Evolutionary conservation across 2,797 vertebrate species (phyloP), one percentile per base, ranked within the genome.

Genomic region (Crocidura indochinensis): DNA sequence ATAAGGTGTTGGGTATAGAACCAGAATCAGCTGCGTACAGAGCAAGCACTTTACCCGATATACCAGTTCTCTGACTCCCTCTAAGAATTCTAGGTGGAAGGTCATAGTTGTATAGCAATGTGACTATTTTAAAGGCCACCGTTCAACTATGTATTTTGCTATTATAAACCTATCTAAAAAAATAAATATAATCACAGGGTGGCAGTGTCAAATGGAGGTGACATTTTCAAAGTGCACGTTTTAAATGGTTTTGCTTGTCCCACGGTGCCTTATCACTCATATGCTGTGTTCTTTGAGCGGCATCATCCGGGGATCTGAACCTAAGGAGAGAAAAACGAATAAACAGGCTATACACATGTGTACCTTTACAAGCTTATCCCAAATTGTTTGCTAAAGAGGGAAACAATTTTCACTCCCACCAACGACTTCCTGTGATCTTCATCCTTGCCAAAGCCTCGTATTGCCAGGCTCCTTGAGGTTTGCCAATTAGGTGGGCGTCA

Each of bases 381-480:
- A 44, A 53, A 51, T 87, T 51, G 2, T 62, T 80, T 94, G 20
- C 71, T 44, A 68, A 80, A 84, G 44, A 77, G 84, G 29, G 44
- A 79, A 46, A 44, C 44, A 76, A 51, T 49, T 87, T 62, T 38
- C 14, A 31, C 14, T 79, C 51, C 72, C 75, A 51, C 8, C 29
- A 64, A 51, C 60, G 86, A 46, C 78, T 90, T 60, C 46, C 87
- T 88, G 31, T 71, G 46, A 38, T 51, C 44, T 44, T 90, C 31
- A 27, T 69, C 74, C 60, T 81, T 84, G 71, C 53, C 10, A 68
- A 67, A 65, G 31, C 84, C 78, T 65, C 72, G 85, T 73, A 68
- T 78, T 73, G 51, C 73, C 74, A 91, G 56, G 83, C 86, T 68
- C 73, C 74, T 53, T 86, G 78, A 87, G 46, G 67, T 84, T 92